Percentiles rank a stretch among this genome's conserved stretches.
These are phyloP conservation scores for Pristis pectinata DNA, from an alignment of 2,797 vertebrate genomes.

Conservation along the genomic window DNA sequence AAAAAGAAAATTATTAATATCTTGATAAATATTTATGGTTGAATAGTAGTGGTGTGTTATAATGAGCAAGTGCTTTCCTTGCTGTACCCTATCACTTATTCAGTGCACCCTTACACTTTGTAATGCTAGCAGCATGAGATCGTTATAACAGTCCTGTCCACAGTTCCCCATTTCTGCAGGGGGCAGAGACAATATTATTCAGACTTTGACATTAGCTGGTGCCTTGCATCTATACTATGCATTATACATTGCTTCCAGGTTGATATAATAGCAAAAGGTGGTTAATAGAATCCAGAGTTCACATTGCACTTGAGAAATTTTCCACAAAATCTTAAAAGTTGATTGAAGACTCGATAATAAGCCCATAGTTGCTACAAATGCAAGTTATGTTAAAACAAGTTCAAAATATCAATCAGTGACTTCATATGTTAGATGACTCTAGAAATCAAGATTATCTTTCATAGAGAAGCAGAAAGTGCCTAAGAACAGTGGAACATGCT, in stretches of 20 bases:
- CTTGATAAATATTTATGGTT: constrained; percentile 65
- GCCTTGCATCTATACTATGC: constrained; percentile 53
- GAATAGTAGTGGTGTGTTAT: constrained; percentile 52
- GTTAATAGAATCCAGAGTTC: constrained; percentile 27
- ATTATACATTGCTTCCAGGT: constrained; percentile 56
- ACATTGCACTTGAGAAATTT: neutral
- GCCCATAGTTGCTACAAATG: neutral
- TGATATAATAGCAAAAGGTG: constrained; percentile 41
- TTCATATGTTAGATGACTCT: neutral
- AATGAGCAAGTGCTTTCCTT: constrained; percentile 55
- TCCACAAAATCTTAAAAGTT: constrained; percentile 26
- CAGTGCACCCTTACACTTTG: constrained; percentile 62
- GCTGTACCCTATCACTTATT: constrained; percentile 50
- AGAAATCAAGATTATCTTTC: neutral
- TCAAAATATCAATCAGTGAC: neutral
- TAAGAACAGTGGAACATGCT: neutral
- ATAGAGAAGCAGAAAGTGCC: neutral
- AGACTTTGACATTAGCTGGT: constrained; percentile 54
- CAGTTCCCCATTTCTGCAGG: constrained; percentile 58
- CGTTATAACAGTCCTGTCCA: constrained; percentile 53
- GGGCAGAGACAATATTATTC: constrained; percentile 59
- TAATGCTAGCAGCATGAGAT: constrained; percentile 64
- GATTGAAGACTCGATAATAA: constrained; percentile 1
- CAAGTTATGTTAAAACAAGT: neutral
- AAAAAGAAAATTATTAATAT: constrained; percentile 53